These are phyloP conservation scores for Ptychodera flava DNA, from an alignment of 35 echinoderm and acorn worm species.

Conservation along the genomic window DNA sequence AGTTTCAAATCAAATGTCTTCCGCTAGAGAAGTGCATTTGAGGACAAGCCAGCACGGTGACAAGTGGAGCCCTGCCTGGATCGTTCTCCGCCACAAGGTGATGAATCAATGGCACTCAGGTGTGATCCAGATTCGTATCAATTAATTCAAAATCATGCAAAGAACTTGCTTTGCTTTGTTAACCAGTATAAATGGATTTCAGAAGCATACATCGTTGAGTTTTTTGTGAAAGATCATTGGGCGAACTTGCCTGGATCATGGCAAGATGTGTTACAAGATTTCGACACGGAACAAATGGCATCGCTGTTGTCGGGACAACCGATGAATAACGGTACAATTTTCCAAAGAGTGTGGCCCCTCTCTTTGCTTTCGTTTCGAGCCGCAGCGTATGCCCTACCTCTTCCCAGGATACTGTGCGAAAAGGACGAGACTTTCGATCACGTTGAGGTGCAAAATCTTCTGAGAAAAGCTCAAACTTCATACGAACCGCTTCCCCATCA, in stretches of 20 bases:
- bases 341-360: conserved; percentile 57
- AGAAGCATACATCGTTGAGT: conserved; percentile 72
- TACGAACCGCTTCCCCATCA: background rate
- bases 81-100: background rate
- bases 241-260: conserved; percentile 32
- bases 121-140: conserved; percentile 1
- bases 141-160: conserved; percentile 4
- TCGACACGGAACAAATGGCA: conserved; percentile 30
- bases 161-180: background rate
- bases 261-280: conserved; percentile 31
- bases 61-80: background rate
- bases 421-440: background rate
- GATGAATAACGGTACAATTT: background rate
- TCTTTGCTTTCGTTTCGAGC: conserved; percentile 57
- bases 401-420: conserved; percentile 19
- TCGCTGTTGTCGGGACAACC: conserved; percentile 5
- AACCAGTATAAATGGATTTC: conserved; percentile 44
- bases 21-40: no score
- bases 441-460: background rate
- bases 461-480: conserved; percentile 28
- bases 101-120: background rate
- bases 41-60: no score
- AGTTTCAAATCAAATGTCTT: no score
- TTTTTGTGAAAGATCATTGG: conserved; percentile 83
- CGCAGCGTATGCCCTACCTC: conserved; percentile 44